These are phyloP conservation scores for Sicus ferrugineus DNA, from an alignment of 2,888 invertebrate species.

Conservation along the genomic window DNA sequence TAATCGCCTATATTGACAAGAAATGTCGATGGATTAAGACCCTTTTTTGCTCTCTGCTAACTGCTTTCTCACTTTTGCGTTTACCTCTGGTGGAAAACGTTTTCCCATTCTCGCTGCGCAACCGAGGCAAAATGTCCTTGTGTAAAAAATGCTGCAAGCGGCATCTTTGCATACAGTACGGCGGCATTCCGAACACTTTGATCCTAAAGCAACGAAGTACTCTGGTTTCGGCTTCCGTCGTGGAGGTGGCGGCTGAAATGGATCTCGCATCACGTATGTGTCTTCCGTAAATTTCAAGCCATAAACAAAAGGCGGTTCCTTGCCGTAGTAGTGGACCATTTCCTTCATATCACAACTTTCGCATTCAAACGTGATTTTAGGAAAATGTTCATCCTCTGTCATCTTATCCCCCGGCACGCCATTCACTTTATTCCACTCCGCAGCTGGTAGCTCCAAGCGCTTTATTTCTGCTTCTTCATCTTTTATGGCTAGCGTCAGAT, in stretches of 20 bases:
- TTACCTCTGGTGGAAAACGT: conserved; percentile 75
- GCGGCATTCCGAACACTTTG: conserved; percentile 76
- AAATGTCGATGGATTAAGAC: background rate
- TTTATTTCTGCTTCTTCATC: conserved; percentile 54
- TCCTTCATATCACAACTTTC: conserved; percentile 72
- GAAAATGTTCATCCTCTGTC: conserved; percentile 51
- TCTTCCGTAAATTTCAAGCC: conserved; percentile 73
- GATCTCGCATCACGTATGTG: conserved; percentile 84
- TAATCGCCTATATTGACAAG: too few species aligned
- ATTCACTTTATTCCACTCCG: conserved; percentile 7
- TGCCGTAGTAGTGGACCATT: conserved; percentile 79
- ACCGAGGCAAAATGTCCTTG: conserved; percentile 74
- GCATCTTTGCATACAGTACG: conserved; percentile 75
- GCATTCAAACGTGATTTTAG: conserved; percentile 67
- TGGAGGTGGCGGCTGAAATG: conserved; percentile 74
- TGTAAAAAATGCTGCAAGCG: conserved; percentile 83
- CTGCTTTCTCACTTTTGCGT: conserved; percentile 68
- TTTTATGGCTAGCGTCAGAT: conserved; percentile 42
- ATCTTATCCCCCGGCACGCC: conserved; percentile 16
- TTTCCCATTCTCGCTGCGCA: conserved; percentile 72
- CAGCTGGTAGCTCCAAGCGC: conserved; percentile 44
- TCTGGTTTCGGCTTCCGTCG: conserved; percentile 71
- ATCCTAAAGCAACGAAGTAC: conserved; percentile 75
- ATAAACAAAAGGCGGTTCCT: conserved; percentile 76
- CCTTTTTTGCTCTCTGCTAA: conserved; percentile 39